These are phyloP conservation scores for Sarcoramphus papa DNA, from an alignment of 2,797 vertebrate species.

Conservation along the genomic window DNA sequence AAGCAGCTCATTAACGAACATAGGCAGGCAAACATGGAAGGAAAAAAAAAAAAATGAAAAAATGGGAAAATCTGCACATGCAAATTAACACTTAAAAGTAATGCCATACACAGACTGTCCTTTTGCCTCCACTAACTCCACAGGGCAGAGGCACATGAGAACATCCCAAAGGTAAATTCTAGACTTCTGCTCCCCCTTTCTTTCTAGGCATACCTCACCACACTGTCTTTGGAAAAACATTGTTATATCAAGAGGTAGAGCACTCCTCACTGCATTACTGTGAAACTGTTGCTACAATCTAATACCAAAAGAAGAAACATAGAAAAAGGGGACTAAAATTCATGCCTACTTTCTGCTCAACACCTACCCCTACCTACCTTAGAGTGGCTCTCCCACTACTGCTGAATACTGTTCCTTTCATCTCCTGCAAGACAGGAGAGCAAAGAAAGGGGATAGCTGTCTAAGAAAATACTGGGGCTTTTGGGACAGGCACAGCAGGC, in stretches of 20 bases:
- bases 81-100: not conserved
- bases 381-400: not conserved
- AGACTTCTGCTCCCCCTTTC: not conserved
- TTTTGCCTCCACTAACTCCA: not conserved
- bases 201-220: not conserved
- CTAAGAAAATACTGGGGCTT: not conserved
- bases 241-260: not conserved
- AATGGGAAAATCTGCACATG: not conserved
- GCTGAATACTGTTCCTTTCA: not conserved
- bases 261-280: not conserved
- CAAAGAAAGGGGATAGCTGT: not conserved
- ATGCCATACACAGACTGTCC: not conserved
- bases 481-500: not conserved
- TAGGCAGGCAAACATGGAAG: not conserved
- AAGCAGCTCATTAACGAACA: not conserved
- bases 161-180: not conserved
- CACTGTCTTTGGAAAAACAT: not conserved
- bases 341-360: not conserved
- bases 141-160: not conserved
- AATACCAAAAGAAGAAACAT: not conserved
- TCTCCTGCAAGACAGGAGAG: not conserved
- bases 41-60: accelerated
- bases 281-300: not conserved
- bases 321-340: not conserved
- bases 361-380: not conserved